These are phyloP conservation scores for Mormyrops boulengeri DNA, from an alignment of 2,797 vertebrate species.

Conservation along the genomic window DNA sequence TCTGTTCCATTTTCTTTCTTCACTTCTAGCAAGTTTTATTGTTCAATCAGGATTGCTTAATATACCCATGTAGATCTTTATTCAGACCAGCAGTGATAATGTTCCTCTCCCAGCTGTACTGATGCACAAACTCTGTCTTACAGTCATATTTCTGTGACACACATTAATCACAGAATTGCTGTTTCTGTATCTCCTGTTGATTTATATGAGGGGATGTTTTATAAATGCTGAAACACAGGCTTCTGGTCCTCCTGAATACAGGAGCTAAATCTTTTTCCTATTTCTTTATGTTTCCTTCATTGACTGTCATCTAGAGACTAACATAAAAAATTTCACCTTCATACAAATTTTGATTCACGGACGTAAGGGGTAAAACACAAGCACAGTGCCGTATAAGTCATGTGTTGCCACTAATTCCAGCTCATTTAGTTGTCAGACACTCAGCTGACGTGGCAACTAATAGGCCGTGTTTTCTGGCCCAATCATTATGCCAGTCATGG, in stretches of 20 bases:
- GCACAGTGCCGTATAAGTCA: background rate
- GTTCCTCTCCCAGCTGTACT: constrained; percentile 12
- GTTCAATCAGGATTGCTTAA: background rate
- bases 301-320: background rate
- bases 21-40: background rate
- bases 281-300: background rate
- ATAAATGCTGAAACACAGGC: background rate
- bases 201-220: background rate
- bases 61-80: constrained; percentile 4
- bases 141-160: background rate
- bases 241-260: constrained; percentile 2
- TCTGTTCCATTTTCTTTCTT: background rate
- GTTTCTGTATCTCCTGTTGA: background rate
- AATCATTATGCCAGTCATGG: constrained; percentile 34
- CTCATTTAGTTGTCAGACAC: constrained; percentile 27
- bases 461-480: constrained; percentile 38
- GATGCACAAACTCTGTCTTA: background rate
- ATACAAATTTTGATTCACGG: background rate
- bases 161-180: background rate
- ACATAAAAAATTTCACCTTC: background rate
- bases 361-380: background rate
- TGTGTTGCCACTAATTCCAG: constrained; percentile 27
- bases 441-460: constrained; percentile 35
- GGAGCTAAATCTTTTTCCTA: background rate
- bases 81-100: constrained; percentile 41